These are phyloP conservation scores for Pseudorhiza aurosa DNA, from an alignment of 30 jellyfish, hydroid and myxozoan species.

Conservation along the genomic window DNA sequence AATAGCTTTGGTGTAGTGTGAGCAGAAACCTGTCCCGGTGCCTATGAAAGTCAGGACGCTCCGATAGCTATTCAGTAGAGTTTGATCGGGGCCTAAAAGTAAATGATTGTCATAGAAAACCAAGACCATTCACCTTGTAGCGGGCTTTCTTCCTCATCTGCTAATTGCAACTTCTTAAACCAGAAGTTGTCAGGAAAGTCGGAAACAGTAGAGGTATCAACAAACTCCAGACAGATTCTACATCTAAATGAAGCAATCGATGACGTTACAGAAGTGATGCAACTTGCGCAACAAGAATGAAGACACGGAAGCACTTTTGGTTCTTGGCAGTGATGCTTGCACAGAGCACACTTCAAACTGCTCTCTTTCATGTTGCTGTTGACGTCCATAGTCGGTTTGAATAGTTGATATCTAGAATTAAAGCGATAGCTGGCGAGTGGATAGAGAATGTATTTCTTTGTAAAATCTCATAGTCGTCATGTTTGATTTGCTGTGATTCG, in stretches of 20 bases:
- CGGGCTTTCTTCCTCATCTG: neutral
- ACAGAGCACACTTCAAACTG: constrained; percentile 35
- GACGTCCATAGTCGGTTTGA: neutral
- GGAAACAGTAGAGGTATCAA: neutral
- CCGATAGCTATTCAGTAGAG: too few species aligned
- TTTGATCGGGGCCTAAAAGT: too few species aligned
- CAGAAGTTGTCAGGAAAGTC: constrained; percentile 20
- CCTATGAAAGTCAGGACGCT: too few species aligned
- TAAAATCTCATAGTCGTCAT: too few species aligned
- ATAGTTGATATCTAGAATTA: too few species aligned
- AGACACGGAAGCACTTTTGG: constrained; percentile 66
- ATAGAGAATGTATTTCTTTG: too few species aligned
- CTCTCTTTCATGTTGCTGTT: neutral
- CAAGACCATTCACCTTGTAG: too few species aligned
- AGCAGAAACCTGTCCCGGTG: too few species aligned
- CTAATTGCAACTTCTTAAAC: neutral
- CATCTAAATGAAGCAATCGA: constrained; percentile 16
- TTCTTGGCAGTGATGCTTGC: constrained; percentile 8
- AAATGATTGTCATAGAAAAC: too few species aligned
- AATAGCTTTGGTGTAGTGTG: too few species aligned
- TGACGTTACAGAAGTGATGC: constrained; percentile 12
- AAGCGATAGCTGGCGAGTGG: too few species aligned
- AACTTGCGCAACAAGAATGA: constrained; percentile 35
- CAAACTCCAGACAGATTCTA: constrained; percentile 18
- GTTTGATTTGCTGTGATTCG: too few species aligned